phyloP scores from a whole-genome alignment of 2,888 invertebrate species.

The Eulithis prunata region DNA sequence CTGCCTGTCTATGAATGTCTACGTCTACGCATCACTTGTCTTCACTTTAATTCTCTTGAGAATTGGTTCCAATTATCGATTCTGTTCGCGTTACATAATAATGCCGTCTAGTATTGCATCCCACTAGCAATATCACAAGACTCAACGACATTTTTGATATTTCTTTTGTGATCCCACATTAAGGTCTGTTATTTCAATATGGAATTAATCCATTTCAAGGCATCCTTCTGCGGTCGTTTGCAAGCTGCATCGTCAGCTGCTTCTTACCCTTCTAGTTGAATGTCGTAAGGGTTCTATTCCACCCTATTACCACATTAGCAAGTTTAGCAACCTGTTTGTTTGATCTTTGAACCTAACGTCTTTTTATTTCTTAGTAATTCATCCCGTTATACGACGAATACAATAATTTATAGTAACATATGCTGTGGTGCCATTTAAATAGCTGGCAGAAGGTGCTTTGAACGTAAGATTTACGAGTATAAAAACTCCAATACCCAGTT shows the following conservation, averaged over 20 bases:
- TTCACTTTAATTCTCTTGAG: conserved; percentile 4
- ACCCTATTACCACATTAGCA: conserved; percentile 16
- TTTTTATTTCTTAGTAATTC: conserved; percentile 4
- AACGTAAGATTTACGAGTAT: not conserved
- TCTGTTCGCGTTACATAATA: conserved; percentile 7
- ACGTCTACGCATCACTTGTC: not conserved
- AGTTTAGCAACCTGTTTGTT: conserved; percentile 24
- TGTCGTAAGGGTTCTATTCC: conserved; percentile 18
- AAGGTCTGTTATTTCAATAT: conserved; percentile 6
- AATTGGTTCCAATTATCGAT: conserved; percentile 26
- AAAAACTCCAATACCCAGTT: not conserved
- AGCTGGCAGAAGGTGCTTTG: not conserved
- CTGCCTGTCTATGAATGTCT: not conserved
- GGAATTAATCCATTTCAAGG: conserved; percentile 8
- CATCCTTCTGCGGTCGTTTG: conserved; percentile 17
- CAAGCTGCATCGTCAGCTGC: conserved; percentile 33
- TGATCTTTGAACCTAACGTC: conserved; percentile 20
- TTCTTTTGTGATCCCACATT: conserved; percentile 3
- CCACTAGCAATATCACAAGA: not conserved
- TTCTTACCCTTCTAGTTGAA: conserved; percentile 27
- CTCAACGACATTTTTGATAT: conserved; percentile 3
- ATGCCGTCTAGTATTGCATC: conserved; percentile 7
- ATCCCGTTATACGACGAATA: not conserved
- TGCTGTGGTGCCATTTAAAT: not conserved
- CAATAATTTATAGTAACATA: no score